Conservation (phyloP, 1,140 invertebrate genomes). For the Trachelipus rathkii region DNA sequence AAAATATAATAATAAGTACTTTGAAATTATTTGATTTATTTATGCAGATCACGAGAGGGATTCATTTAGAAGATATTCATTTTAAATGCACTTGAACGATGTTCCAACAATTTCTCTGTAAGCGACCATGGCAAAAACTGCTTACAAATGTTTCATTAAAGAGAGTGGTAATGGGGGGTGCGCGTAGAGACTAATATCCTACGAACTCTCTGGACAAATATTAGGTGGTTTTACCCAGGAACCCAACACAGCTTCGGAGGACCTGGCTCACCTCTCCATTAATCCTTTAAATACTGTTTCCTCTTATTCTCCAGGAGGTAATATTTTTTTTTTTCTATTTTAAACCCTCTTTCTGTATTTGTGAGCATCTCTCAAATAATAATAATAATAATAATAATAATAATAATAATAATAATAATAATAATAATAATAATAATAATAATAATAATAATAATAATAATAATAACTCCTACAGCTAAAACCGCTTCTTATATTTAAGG, state of each 20-base stretch:
- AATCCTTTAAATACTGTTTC: constrained; percentile 33
- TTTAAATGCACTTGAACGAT: constrained; percentile 33
- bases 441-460: no score
- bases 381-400: no score
- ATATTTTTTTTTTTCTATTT: no score
- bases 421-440: no score
- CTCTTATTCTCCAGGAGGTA: constrained; percentile 41
- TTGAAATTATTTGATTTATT: no score
- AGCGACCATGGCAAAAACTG: neutral
- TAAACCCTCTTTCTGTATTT: no score
- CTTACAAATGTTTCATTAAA: constrained; percentile 3
- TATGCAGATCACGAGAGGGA: constrained; percentile 35
- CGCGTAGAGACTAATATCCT: constrained; percentile 33
- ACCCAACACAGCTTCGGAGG: constrained; percentile 30
- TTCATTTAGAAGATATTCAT: constrained; percentile 37
- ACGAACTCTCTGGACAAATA: neutral
- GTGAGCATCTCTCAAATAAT: no score
- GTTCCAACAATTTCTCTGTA: constrained; percentile 12
- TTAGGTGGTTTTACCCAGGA: constrained; percentile 27
- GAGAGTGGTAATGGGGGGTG: constrained; percentile 38
- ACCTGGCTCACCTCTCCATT: constrained; percentile 36
- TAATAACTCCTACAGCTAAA: no score
- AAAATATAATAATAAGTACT: no score
- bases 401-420: no score
- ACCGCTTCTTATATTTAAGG: no score